These are phyloP conservation scores for Nyctibius grandis DNA, from an alignment of 2,797 vertebrate species.

Conservation along the genomic window DNA sequence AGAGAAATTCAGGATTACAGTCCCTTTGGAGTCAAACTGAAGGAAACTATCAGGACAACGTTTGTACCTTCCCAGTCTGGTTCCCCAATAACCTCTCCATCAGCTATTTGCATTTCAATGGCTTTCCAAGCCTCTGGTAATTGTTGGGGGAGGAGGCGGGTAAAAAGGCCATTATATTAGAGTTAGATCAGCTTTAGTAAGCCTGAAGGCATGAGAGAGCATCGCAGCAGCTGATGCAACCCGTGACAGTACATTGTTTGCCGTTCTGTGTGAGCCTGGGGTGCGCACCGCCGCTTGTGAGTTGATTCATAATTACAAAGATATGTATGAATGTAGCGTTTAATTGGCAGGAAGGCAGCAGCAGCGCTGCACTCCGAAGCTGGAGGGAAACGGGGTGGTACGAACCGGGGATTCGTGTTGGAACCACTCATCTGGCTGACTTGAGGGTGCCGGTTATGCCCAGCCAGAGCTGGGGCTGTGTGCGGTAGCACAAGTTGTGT, in stretches of 20 bases:
- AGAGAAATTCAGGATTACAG: background rate
- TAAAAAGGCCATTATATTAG: slow-evolving; percentile 24
- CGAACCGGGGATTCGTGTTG: background rate
- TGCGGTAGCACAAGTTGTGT: background rate
- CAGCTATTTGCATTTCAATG: slow-evolving; percentile 59
- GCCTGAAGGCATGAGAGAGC: slow-evolving; percentile 28
- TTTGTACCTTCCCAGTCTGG: background rate
- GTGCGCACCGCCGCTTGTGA: background rate
- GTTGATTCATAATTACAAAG: slow-evolving; percentile 24
- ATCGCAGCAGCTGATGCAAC: slow-evolving; percentile 34
- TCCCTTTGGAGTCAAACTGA: background rate
- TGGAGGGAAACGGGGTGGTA: background rate
- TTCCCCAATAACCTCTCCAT: slow-evolving; percentile 5
- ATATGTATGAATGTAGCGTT: background rate
- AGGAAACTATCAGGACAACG: background rate
- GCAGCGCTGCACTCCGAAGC: background rate
- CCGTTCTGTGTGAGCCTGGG: background rate
- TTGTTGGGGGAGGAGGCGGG: slow-evolving; percentile 25
- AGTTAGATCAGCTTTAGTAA: slow-evolving; percentile 29
- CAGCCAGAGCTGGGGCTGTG: background rate
- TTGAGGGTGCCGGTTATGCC: rapidly evolving
- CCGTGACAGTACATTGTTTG: slow-evolving; percentile 17
- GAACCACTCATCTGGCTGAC: background rate
- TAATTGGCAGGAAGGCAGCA: background rate
- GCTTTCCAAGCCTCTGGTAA: slow-evolving; percentile 26